A percentile compares a stretch with the other conserved stretches of the same genome.
Evolutionary conservation across 2,797 vertebrate species (phyloP).

Genomic region (Parambassis ranga): DNA sequence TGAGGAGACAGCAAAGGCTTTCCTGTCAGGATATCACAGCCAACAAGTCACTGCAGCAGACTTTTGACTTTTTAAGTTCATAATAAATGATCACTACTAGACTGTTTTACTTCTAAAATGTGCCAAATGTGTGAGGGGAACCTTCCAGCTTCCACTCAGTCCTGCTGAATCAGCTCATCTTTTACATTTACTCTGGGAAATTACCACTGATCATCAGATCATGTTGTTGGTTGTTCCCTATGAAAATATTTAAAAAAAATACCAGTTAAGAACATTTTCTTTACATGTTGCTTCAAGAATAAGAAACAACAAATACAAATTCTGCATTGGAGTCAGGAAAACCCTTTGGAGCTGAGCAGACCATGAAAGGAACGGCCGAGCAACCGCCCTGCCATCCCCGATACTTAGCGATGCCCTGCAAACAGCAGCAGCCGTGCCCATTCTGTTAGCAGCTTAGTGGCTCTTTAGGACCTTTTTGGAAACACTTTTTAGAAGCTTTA

Average conservation of each 20-base stretch:
- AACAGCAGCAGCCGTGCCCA: conserved; percentile 46
- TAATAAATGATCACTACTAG: neutral
- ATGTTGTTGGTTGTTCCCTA: too few species aligned
- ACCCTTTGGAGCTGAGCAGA: neutral
- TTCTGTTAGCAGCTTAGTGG: conserved; percentile 70
- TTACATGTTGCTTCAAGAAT: neutral
- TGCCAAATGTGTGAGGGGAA: neutral
- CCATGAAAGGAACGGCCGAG: conserved; percentile 39
- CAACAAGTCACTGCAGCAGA: conserved; percentile 3
- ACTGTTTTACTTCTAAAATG: neutral
- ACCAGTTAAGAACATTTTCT: neutral
- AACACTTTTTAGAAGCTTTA: conserved; percentile 81
- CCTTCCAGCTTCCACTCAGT: neutral
- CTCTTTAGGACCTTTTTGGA: conserved; percentile 80
- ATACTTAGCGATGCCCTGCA: conserved; percentile 25
- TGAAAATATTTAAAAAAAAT: too few species aligned
- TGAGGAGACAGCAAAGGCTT: conserved; percentile 4
- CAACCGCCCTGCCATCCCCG: conserved; percentile 23
- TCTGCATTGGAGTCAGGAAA: neutral
- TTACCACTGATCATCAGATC: neutral
- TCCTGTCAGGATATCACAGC: neutral
- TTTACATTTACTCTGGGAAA: neutral
- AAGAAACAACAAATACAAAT: neutral
- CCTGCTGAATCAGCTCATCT: neutral
- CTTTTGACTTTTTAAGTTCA: neutral